Conservation (phyloP, 2,113 vertebrate species). For the Rynchops niger region DNA sequence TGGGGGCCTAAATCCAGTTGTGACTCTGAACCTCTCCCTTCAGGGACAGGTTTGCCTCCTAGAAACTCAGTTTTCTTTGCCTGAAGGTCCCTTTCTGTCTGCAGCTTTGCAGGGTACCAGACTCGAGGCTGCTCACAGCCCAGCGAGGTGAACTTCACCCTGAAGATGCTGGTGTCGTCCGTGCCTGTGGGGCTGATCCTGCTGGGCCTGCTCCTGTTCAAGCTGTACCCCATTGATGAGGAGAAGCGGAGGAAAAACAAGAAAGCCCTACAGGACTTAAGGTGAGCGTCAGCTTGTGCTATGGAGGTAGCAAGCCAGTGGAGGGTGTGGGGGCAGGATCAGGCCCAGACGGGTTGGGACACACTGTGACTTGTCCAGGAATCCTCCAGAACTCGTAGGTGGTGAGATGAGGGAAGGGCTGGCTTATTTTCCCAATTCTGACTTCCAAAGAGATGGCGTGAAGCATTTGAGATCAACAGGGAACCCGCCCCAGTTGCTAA, state of each 20-base stretch:
- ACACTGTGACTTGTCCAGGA: background rate
- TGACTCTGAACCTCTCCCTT: background rate
- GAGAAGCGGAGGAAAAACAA: conserved; percentile 83
- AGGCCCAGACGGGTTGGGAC: background rate
- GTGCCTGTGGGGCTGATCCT: conserved; percentile 84
- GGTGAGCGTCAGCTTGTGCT: conserved; percentile 69
- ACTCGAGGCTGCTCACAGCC: conserved; percentile 84
- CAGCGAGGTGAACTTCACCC: conserved; percentile 77
- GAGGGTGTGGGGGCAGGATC: background rate
- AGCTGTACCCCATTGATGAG: conserved; percentile 89
- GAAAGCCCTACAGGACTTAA: conserved; percentile 81
- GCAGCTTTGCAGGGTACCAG: conserved; percentile 89
- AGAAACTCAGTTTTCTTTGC: background rate
- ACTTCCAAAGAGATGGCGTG: background rate
- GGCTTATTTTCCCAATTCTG: background rate
- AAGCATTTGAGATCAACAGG: background rate
- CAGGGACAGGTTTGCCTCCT: background rate
- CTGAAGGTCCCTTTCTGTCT: background rate
- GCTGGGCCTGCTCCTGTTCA: conserved; percentile 87
- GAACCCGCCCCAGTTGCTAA: background rate
- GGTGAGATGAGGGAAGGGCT: background rate
- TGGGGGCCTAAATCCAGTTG: background rate
- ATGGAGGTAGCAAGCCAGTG: background rate
- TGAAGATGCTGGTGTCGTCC: conserved; percentile 88
- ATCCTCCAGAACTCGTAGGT: background rate